Conservation (phyloP, 2,113 vertebrate species). For the Cettia cetti region DNA sequence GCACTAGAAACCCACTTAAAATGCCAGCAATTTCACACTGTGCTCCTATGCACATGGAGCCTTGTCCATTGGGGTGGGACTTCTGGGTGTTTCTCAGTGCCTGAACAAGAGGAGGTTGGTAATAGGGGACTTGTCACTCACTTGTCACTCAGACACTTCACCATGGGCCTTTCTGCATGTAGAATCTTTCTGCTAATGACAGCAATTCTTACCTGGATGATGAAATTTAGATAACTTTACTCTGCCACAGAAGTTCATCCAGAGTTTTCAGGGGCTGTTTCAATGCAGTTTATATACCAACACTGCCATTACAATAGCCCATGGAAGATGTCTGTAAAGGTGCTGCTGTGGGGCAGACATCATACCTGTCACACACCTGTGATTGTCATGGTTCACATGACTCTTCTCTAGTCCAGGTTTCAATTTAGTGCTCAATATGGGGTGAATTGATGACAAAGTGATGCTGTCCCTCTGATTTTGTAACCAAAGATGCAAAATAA, state of each 20-base stretch:
- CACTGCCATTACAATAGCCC: not conserved
- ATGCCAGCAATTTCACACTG: not conserved
- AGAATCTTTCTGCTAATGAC: not conserved
- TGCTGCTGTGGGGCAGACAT: not conserved
- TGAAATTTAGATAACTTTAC: not conserved
- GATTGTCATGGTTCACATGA: not conserved
- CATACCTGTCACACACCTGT: accelerated
- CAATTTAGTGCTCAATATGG: not conserved
- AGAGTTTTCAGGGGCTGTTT: not conserved
- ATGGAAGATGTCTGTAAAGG: not conserved
- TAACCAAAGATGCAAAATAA: not conserved
- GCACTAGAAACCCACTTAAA: not conserved
- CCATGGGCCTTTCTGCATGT: not conserved
- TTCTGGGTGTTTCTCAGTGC: not conserved
- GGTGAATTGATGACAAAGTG: not conserved
- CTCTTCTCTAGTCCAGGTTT: not conserved
- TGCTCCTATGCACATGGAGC: not conserved
- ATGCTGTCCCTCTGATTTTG: not conserved
- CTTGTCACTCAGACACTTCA: not conserved
- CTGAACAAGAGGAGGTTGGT: not conserved
- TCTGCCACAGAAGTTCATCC: not conserved
- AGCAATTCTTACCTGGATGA: not conserved
- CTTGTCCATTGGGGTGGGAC: not conserved
- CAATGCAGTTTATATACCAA: not conserved
- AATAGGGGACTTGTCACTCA: not conserved